These are phyloP conservation scores for Aphis craccivora DNA, from an alignment of 1,140 invertebrate species.

Conservation along the genomic window DNA sequence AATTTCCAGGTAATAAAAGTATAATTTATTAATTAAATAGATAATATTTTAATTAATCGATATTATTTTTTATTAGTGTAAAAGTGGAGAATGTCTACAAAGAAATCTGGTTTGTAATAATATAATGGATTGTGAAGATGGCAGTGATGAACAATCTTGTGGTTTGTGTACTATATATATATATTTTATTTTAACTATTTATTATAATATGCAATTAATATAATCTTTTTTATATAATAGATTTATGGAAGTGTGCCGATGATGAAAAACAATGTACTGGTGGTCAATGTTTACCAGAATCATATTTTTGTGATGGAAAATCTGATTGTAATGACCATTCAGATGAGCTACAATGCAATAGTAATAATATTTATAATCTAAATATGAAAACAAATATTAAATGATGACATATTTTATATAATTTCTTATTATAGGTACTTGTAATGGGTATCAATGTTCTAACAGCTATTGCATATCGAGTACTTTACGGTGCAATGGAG, in stretches of 20 bases:
- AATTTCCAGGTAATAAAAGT: conserved; percentile 67
- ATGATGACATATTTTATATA: neutral
- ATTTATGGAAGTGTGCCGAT: conserved; percentile 68
- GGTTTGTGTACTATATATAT: conserved; percentile 51
- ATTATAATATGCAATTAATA: neutral
- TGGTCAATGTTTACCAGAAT: conserved; percentile 68
- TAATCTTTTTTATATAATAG: neutral
- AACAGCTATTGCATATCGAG: conserved; percentile 69
- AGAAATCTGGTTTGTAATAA: conserved; percentile 77
- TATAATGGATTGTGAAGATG: conserved; percentile 74
- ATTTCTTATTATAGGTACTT: conserved; percentile 64
- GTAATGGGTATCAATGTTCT: conserved; percentile 69
- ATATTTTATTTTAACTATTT: neutral
- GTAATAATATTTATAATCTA: conserved; percentile 56
- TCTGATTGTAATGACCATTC: conserved; percentile 72
- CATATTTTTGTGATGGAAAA: conserved; percentile 73
- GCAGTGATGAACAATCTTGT: conserved; percentile 75
- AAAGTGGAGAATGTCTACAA: conserved; percentile 76
- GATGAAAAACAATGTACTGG: conserved; percentile 69
- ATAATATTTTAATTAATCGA: conserved; percentile 22
- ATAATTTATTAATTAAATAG: neutral
- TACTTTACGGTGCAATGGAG: conserved; percentile 71
- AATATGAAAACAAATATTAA: neutral
- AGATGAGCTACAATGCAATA: conserved; percentile 71
- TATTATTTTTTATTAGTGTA: conserved; percentile 66